Conservation (phyloP, 2,797 vertebrate genomes). For the Lithobates sylvaticus region DNA sequence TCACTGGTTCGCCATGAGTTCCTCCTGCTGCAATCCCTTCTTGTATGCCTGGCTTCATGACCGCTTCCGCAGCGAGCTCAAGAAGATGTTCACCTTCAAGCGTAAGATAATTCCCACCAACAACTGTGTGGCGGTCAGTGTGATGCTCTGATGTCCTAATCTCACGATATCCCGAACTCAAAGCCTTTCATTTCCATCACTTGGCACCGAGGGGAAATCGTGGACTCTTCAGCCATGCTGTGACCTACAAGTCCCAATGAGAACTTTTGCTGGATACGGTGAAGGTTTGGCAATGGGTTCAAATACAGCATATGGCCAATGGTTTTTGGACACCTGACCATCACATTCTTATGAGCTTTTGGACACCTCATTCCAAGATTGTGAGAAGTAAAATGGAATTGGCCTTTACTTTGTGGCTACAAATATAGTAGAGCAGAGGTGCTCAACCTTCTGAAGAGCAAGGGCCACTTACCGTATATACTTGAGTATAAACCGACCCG, state of each 20-base stretch:
- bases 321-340: too few species aligned
- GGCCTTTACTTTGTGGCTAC: too few species aligned
- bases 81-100: slow-evolving; percentile 82
- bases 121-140: slow-evolving; percentile 79
- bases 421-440: too few species aligned
- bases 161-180: background rate
- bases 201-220: background rate
- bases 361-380: too few species aligned
- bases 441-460: too few species aligned
- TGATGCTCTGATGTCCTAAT: slow-evolving; percentile 76
- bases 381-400: too few species aligned
- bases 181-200: background rate
- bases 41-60: slow-evolving; percentile 90
- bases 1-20: slow-evolving; percentile 90
- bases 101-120: slow-evolving; percentile 78
- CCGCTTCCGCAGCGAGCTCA: slow-evolving; percentile 83
- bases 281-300: too few species aligned
- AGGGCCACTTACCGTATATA: too few species aligned
- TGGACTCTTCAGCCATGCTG: background rate
- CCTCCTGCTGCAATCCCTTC: slow-evolving; percentile 90
- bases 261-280: too few species aligned
- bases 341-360: too few species aligned
- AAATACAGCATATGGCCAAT: too few species aligned
- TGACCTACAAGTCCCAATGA: background rate
- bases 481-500: too few species aligned